These are phyloP conservation scores for Parascotia fuliginaria DNA, from an alignment of 2,888 invertebrate species.

Conservation along the genomic window DNA sequence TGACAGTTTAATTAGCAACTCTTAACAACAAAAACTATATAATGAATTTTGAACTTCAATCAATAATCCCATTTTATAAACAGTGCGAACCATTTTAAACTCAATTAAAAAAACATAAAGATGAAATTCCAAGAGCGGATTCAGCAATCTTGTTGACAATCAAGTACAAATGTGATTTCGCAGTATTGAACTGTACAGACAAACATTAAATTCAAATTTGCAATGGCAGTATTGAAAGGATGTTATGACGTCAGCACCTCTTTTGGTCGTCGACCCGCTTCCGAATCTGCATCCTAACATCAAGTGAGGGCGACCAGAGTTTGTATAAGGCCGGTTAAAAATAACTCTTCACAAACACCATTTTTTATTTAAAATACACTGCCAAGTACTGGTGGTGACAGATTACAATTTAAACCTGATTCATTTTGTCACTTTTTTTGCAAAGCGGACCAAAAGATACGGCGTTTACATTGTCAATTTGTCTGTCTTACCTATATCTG, in stretches of 20 bases:
- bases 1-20: constrained; percentile 17
- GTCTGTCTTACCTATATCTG: too few species aligned
- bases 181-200: constrained; percentile 12
- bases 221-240: constrained; percentile 2
- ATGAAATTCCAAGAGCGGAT: background rate
- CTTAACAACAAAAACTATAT: constrained; percentile 23
- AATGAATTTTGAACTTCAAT: constrained; percentile 26
- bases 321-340: constrained; percentile 2
- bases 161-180: constrained; percentile 6
- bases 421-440: background rate
- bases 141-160: constrained; percentile 11
- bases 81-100: background rate
- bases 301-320: constrained; percentile 23
- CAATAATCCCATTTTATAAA: background rate
- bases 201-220: constrained; percentile 13
- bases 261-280: constrained; percentile 44
- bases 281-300: constrained; percentile 39
- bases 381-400: constrained; percentile 6
- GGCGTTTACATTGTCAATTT: too few species aligned
- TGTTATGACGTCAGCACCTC: constrained; percentile 34
- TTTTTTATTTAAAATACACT: constrained; percentile 5
- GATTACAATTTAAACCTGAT: background rate
- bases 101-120: background rate
- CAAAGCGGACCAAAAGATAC: background rate
- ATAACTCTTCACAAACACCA: background rate